Conservation (phyloP, 2,113 vertebrate genomes). For the Urocolius indicus region DNA sequence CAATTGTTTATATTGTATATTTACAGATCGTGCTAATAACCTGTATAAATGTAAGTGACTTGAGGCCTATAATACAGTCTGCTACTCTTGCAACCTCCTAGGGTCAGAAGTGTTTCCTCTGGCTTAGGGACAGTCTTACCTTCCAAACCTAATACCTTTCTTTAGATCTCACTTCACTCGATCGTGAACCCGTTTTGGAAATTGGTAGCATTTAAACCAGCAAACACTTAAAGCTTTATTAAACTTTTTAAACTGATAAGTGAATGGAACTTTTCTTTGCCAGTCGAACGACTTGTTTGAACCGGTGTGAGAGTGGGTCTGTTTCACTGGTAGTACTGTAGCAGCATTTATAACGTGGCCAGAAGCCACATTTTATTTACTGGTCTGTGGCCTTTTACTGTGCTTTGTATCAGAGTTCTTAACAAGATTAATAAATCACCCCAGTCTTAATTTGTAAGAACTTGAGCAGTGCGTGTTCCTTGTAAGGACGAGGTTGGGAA, state of each 20-base stretch:
- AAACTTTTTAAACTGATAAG: constrained; percentile 75
- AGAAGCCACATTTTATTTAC: constrained; percentile 85
- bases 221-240: constrained; percentile 77
- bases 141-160: constrained; percentile 67
- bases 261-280: constrained; percentile 83
- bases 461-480: constrained; percentile 63
- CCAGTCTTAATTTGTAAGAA: constrained; percentile 92
- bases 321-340: constrained; percentile 72
- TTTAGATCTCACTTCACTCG: constrained; percentile 67
- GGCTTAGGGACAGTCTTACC: constrained; percentile 76
- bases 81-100: constrained; percentile 68
- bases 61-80: constrained; percentile 78
- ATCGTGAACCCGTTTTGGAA: constrained; percentile 53
- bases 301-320: constrained; percentile 74
- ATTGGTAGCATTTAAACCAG: constrained; percentile 78
- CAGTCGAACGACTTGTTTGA: constrained; percentile 69
- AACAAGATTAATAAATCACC: constrained; percentile 98
- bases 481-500: background rate
- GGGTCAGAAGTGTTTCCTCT: constrained; percentile 73
- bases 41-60: constrained; percentile 87
- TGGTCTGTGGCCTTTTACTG: constrained; percentile 94
- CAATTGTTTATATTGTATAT: constrained; percentile 92
- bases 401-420: constrained; percentile 99
- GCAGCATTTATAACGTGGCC: constrained; percentile 84
- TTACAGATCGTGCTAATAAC: constrained; percentile 88